These are phyloP conservation scores for Periphyllus acericola DNA, from an alignment of 2,888 invertebrate species.

Conservation along the genomic window DNA sequence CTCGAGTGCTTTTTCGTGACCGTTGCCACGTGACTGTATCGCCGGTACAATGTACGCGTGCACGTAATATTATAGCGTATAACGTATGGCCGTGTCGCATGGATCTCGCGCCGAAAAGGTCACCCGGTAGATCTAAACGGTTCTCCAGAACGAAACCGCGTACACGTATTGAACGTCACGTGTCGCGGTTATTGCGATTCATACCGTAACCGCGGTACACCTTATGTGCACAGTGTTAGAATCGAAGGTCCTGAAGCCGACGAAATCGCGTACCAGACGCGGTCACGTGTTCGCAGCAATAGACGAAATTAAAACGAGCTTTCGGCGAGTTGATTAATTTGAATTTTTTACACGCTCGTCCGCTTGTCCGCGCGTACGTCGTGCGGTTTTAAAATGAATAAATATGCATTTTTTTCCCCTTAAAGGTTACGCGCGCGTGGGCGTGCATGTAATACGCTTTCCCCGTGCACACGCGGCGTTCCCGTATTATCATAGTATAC, in stretches of 20 bases:
- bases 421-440: neutral
- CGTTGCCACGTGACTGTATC: too few species aligned
- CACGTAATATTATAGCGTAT: too few species aligned
- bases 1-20: too few species aligned
- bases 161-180: neutral
- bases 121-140: neutral
- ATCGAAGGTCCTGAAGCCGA: too few species aligned
- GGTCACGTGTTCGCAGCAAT: neutral
- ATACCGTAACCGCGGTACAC: too few species aligned
- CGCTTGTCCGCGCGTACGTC: neutral
- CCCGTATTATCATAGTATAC: neutral
- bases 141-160: neutral
- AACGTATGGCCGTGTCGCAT: too few species aligned
- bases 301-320: neutral
- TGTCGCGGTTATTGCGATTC: neutral
- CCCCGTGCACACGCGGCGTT: neutral
- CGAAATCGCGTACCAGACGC: neutral
- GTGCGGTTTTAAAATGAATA: neutral
- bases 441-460: too few species aligned
- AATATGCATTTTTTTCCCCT: neutral
- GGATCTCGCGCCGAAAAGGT: neutral
- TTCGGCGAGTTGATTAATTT: conserved; percentile 24
- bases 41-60: too few species aligned
- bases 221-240: too few species aligned
- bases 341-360: conserved; percentile 10